Evolutionary conservation across 2,797 vertebrate species (phyloP).

Genomic region (Linurgus olivaceus): DNA sequence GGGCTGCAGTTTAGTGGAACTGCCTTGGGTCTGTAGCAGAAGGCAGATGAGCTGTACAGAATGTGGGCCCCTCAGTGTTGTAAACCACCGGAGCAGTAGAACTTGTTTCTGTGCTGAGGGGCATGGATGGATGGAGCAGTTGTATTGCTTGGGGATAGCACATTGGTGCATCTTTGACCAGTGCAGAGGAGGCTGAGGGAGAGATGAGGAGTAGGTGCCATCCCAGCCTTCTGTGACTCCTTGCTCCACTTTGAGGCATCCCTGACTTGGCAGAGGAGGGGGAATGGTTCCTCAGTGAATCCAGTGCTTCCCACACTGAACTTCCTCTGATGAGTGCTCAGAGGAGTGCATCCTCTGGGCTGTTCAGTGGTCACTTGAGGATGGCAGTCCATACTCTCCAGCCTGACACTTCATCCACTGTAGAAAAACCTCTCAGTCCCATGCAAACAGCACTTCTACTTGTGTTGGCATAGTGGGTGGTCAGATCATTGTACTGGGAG

Average conservation of each 20-base stretch:
- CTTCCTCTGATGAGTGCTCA: accelerated
- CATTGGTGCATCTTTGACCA: background rate
- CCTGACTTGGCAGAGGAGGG: background rate
- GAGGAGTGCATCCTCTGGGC: background rate
- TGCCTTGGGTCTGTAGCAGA: background rate
- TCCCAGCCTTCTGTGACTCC: background rate
- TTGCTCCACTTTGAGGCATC: background rate
- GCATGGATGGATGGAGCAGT: background rate
- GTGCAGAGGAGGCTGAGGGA: background rate
- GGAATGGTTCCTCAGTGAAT: background rate
- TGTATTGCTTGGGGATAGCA: background rate
- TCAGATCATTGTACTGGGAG: background rate
- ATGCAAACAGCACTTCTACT: accelerated
- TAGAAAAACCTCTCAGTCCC: background rate
- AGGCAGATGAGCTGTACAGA: background rate
- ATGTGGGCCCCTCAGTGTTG: accelerated
- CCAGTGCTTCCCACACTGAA: background rate
- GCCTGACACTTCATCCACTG: background rate
- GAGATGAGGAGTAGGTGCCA: background rate
- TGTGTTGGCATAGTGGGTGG: background rate
- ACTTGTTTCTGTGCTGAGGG: background rate
- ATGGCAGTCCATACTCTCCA: background rate
- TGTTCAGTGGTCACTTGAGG: background rate
- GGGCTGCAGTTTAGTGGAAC: background rate
- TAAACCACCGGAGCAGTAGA: background rate